phyloP scores from a whole-genome alignment of 2,888 invertebrate species.

The Acronicta psi region DNA sequence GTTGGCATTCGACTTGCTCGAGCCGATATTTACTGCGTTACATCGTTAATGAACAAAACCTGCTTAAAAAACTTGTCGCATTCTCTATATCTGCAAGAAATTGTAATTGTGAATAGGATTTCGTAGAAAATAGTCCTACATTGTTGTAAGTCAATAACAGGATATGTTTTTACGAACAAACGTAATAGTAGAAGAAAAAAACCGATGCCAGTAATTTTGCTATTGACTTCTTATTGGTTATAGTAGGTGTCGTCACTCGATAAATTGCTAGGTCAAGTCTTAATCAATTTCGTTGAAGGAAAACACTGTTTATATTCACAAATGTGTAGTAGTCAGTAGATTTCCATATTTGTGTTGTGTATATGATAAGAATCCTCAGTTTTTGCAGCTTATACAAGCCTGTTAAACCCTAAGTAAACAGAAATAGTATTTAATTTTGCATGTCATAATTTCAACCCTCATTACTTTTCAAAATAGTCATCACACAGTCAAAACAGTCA shows the following conservation, averaged over 20 bases:
- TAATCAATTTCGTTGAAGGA: conserved; percentile 18
- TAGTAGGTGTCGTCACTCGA: conserved; percentile 1
- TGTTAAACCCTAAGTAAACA: neutral
- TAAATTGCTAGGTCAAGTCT: conserved; percentile 20
- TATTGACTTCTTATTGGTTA: conserved; percentile 27
- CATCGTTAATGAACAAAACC: conserved; percentile 28
- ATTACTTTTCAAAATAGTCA: no score
- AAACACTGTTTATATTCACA: conserved; percentile 11
- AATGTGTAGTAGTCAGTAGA: conserved; percentile 3
- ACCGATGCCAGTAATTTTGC: conserved; percentile 3
- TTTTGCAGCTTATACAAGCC: neutral
- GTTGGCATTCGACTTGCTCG: conserved; percentile 53
- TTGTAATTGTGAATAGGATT: neutral
- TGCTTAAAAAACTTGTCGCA: conserved; percentile 19
- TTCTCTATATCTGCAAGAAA: neutral
- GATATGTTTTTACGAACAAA: conserved; percentile 41
- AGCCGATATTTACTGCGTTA: conserved; percentile 48
- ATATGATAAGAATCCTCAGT: conserved; percentile 16
- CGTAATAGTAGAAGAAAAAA: conserved; percentile 8
- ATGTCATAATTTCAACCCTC: no score
- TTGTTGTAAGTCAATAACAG: conserved; percentile 23
- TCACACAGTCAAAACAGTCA: no score
- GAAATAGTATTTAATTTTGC: no score
- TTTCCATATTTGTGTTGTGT: conserved; percentile 10
- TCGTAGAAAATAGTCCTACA: conserved; percentile 5